A percentile compares a stretch with the other conserved stretches of the same genome.
Conservation (phyloP, 2,113 vertebrate genomes). For the Seriola rivoliana region DNA sequence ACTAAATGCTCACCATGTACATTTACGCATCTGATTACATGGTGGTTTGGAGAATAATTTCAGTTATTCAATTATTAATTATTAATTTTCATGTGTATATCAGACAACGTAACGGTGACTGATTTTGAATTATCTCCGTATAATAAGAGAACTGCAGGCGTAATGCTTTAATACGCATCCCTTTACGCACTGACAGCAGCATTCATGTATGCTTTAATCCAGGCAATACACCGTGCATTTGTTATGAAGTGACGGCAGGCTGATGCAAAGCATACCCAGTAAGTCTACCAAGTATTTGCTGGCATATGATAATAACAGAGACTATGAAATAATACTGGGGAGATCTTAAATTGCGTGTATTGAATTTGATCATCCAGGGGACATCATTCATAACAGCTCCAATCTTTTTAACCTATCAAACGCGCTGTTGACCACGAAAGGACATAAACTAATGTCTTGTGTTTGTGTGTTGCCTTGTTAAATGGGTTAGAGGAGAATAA, state of each 20-base stretch:
- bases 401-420: conserved; percentile 59
- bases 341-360: conserved; percentile 30
- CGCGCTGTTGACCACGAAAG: conserved; percentile 55
- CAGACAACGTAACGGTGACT: neutral
- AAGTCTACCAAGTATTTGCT: conserved; percentile 26
- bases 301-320: conserved; percentile 19
- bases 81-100: neutral
- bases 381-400: conserved; percentile 48
- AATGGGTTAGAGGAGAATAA: conserved; percentile 38
- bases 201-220: conserved; percentile 5
- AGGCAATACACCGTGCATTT: conserved; percentile 1
- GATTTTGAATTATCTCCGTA: neutral
- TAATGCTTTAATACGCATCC: neutral
- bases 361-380: conserved; percentile 42
- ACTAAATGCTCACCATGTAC: neutral
- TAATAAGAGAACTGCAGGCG: neutral
- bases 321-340: conserved; percentile 28
- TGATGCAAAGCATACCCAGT: neutral
- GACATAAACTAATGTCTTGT: conserved; percentile 34
- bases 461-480: conserved; percentile 57
- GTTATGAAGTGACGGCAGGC: neutral
- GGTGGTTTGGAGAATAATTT: neutral
- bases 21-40: conserved; percentile 40
- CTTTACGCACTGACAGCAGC: conserved; percentile 35
- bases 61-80: too few species aligned